These are phyloP conservation scores for Semaprochilodus insignis DNA, from an alignment of 2,797 vertebrate genomes.

Conservation along the genomic window DNA sequence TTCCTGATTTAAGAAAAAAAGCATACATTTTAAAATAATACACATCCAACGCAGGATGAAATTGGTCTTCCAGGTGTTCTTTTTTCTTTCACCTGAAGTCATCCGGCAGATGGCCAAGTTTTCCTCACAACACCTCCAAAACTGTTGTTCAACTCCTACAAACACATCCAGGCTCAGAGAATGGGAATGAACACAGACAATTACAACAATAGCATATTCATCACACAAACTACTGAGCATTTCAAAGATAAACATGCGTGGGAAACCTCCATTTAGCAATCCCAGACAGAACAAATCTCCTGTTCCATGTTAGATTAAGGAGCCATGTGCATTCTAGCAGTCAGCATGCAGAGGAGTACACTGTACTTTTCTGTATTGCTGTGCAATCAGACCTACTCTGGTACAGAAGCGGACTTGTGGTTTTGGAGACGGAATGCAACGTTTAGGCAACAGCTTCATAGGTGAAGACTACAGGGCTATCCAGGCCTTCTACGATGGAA, in stretches of 20 bases:
- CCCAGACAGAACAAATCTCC: neutral
- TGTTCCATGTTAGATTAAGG: neutral
- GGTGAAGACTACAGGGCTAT: slow-evolving; percentile 14
- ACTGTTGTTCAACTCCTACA: slow-evolving; percentile 22
- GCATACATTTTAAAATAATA: slow-evolving; percentile 19
- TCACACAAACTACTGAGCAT: neutral
- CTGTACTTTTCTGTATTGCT: neutral
- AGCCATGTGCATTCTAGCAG: neutral
- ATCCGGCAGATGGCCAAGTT: slow-evolving; percentile 38
- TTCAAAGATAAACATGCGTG: slow-evolving; percentile 4
- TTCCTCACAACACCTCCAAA: slow-evolving; percentile 30
- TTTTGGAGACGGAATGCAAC: slow-evolving; percentile 8
- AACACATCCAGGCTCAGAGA: slow-evolving; percentile 12
- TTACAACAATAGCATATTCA: slow-evolving; percentile 22
- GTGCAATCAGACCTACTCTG: neutral
- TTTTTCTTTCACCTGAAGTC: slow-evolving; percentile 49
- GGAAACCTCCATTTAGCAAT: neutral
- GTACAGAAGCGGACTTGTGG: neutral
- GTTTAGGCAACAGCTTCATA: neutral
- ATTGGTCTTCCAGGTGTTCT: slow-evolving; percentile 14
- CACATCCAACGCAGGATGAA: slow-evolving; percentile 11
- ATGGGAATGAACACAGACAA: slow-evolving; percentile 23
- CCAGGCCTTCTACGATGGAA: slow-evolving; percentile 26
- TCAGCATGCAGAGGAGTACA: neutral
- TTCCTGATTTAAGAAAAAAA: neutral